Evolutionary conservation across 2,888 invertebrate species (phyloP).

Genomic region (Augiades crinisus): DNA sequence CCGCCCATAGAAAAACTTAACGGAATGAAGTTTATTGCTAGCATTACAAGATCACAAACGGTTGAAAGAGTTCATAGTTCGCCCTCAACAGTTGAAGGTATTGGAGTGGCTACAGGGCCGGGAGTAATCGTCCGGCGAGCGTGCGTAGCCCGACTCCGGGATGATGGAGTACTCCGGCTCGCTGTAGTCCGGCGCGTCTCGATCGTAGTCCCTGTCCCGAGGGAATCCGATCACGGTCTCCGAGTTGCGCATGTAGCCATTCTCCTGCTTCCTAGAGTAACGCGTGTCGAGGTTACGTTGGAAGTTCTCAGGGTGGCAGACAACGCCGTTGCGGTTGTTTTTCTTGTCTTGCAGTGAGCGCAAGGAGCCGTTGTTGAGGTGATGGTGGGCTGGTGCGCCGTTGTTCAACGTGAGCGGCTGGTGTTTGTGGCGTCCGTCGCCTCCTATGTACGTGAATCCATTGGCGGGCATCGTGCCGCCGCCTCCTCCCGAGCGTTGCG

Average conservation of each 20-base stretch:
- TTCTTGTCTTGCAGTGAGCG: slow-evolving; percentile 75
- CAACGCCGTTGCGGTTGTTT: slow-evolving; percentile 68
- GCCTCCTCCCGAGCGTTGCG: slow-evolving; percentile 71
- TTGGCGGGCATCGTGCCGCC: slow-evolving; percentile 85
- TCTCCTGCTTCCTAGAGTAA: slow-evolving; percentile 77
- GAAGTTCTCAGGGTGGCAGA: slow-evolving; percentile 75
- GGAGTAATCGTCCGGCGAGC: slow-evolving; percentile 56
- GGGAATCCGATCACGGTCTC: slow-evolving; percentile 70
- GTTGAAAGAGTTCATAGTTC: slow-evolving; percentile 51
- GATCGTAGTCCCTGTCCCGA: slow-evolving; percentile 57
- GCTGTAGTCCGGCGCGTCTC: slow-evolving; percentile 60
- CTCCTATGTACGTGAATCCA: slow-evolving; percentile 89
- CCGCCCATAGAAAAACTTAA: slow-evolving; percentile 69
- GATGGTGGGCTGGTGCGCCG: slow-evolving; percentile 70
- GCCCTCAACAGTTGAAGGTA: slow-evolving; percentile 78
- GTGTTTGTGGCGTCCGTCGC: slow-evolving; percentile 79
- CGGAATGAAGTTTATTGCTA: slow-evolving; percentile 82
- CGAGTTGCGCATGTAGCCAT: slow-evolving; percentile 72
- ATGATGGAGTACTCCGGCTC: slow-evolving; percentile 79
- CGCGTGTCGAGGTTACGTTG: slow-evolving; percentile 75
- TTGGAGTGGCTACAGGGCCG: slow-evolving; percentile 73
- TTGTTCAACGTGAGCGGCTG: slow-evolving; percentile 75
- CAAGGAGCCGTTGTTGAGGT: slow-evolving; percentile 76
- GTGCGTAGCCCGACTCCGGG: slow-evolving; percentile 60
- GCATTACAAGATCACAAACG: slow-evolving; percentile 80